Base-by-base conservation (phyloP, 2,888 invertebrate genomes). In the Drosophila paranaensis region DNA sequence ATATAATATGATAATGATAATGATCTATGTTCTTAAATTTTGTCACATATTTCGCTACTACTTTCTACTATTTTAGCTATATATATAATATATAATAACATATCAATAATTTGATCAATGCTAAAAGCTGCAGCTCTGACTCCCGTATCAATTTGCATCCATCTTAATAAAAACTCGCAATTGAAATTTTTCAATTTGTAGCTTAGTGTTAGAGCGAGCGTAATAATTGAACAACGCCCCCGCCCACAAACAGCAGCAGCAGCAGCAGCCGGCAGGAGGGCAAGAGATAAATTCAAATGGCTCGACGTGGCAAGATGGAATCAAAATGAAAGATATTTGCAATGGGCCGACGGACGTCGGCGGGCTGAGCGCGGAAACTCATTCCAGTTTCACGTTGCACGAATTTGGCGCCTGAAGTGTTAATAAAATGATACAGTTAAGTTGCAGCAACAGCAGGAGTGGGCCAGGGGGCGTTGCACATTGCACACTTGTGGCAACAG, bases 361-460 rank as follows among this genome's bases (percentile, higher is more conserved):
- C 2, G 51, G 14, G 11, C 25, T 0, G 37, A 2, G 40, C 13
- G 9, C 8, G 3, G 33, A 14, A 30, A 27, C 55, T 37, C 60
- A 58, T 30, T 60, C 63, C 54, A 51, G 75, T 62, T 70, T 40
- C 40, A 40, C 54, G 54, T 54, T 54, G 40, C 76, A 79, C 62
- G 77, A 71, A 58, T 78, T 86, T 78, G 78, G 79, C 82, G 82
- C 83, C 76, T 77, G 68, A 74, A 90, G 90, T 86, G 89, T 90
- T 86, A 86, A 89, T 80, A 86, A 86, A 86, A 88, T 86, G 90
- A 78, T 85, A 80, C 90, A 77, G 69, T 84, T 77, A 85, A 85
- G 75, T 82, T 88, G 81, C 68, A 68, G 71, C 61, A 75, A 75
- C 73, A 74, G 63, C 66, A 78, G 65, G 60, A 71, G 43, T 58